These are phyloP conservation scores for Drosophila prosaltans DNA, from an alignment of 1,140 invertebrate genomes.

Conservation along the genomic window DNA sequence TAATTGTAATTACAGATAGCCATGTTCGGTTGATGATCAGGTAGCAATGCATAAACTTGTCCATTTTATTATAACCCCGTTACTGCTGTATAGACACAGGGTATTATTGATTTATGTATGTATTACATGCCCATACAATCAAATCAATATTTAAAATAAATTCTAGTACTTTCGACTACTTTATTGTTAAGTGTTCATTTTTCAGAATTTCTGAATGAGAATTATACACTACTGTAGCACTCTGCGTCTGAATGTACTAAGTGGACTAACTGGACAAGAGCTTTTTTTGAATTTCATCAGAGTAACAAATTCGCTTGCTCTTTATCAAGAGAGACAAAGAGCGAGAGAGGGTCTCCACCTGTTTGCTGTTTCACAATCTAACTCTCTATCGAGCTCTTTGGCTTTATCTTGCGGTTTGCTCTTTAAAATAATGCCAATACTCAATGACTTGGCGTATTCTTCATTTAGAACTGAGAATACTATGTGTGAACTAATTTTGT, in stretches of 20 bases:
- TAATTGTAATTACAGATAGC: too few species aligned
- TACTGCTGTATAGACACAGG: too few species aligned
- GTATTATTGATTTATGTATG: too few species aligned
- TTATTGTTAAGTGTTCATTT: too few species aligned
- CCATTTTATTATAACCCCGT: too few species aligned
- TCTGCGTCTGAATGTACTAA: background rate
- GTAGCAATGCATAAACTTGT: too few species aligned
- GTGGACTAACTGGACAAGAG: too few species aligned
- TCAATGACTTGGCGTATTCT: slow-evolving; percentile 1
- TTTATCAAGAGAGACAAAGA: background rate
- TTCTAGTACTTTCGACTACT: slow-evolving; percentile 2
- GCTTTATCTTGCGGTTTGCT: background rate
- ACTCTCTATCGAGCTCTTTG: too few species aligned
- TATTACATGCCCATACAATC: too few species aligned
- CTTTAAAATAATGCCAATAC: background rate
- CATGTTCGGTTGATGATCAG: too few species aligned
- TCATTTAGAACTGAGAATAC: background rate
- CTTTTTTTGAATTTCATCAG: slow-evolving; percentile 14
- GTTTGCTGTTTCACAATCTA: slow-evolving; percentile 1
- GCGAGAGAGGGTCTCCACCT: background rate
- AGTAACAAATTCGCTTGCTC: slow-evolving; percentile 16
- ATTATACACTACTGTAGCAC: background rate
- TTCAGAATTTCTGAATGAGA: background rate
- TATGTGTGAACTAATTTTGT: background rate
- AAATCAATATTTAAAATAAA: background rate